phyloP scores from a whole-genome alignment of 2,113 vertebrate genomes.

The Corythoichthys haematopterus region DNA sequence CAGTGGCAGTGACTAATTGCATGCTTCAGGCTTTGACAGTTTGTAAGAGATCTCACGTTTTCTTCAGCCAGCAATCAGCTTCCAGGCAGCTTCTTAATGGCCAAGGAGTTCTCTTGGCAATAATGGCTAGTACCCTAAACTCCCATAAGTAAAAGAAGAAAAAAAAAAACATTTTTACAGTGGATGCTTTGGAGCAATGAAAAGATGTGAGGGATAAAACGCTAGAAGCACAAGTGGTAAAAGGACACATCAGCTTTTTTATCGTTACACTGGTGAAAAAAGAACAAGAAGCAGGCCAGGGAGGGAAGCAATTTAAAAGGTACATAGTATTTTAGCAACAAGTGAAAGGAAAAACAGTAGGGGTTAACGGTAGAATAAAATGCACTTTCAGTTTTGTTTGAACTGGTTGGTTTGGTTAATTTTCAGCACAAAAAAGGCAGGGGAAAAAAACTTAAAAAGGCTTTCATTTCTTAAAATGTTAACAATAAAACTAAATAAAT shows the following conservation, averaged over 20 bases:
- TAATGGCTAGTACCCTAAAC: background rate
- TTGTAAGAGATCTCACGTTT: conserved; percentile 47
- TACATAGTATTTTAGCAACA: conserved; percentile 25
- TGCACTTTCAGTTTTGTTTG: no score
- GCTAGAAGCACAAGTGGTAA: conserved; percentile 16
- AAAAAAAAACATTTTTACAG: conserved; percentile 35
- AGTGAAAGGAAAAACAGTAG: background rate
- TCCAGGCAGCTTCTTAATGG: conserved; percentile 37
- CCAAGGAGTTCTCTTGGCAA: conserved; percentile 31
- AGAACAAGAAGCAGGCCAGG: conserved; percentile 18
- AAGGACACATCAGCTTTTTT: conserved; percentile 17
- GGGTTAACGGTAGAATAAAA: no score
- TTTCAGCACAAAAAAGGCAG: no score
- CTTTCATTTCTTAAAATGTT: no score
- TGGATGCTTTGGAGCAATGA: conserved; percentile 15
- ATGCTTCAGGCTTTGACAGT: conserved; percentile 49
- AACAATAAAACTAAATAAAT: no score
- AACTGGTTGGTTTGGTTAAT: no score
- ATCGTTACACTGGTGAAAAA: background rate
- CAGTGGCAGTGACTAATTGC: conserved; percentile 59
- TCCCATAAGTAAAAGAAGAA: conserved; percentile 28
- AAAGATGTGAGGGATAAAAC: conserved; percentile 13
- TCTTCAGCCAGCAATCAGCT: conserved; percentile 42
- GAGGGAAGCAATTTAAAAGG: conserved; percentile 17
- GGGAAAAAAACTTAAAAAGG: no score